Percentiles rank a stretch among this genome's conserved stretches.
These are phyloP conservation scores for Cryptosula pallasiana DNA, from an alignment of 2,888 invertebrate genomes.

Conservation along the genomic window DNA sequence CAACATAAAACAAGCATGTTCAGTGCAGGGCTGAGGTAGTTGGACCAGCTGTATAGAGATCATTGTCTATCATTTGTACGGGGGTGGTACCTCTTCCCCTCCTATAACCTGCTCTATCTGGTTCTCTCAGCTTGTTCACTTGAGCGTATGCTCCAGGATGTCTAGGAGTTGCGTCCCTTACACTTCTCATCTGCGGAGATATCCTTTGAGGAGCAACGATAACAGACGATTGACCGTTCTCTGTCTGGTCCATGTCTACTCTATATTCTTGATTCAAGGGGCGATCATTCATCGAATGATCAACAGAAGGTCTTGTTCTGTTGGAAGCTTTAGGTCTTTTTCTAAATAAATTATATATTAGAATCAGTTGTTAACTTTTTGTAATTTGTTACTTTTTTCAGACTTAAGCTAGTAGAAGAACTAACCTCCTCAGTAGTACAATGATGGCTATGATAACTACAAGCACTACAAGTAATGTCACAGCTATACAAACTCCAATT, in stretches of 20 bases:
- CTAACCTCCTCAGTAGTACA: background rate
- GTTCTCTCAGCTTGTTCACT: background rate
- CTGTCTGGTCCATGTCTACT: too few species aligned
- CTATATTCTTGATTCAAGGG: too few species aligned
- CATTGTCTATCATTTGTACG: background rate
- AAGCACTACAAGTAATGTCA: conserved; percentile 6
- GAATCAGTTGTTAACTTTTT: too few species aligned
- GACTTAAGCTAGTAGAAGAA: too few species aligned
- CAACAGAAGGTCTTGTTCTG: too few species aligned
- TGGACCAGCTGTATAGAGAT: background rate
- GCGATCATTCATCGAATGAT: too few species aligned
- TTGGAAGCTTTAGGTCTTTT: too few species aligned
- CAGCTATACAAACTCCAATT: conserved; percentile 11
- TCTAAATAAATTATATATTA: too few species aligned
- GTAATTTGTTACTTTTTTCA: too few species aligned
- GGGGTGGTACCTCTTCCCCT: background rate
- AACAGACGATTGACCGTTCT: background rate
- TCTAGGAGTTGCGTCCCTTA: background rate
- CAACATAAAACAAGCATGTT: too few species aligned
- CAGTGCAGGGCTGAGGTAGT: too few species aligned
- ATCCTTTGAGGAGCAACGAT: background rate
- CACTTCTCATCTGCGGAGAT: too few species aligned
- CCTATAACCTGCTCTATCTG: background rate
- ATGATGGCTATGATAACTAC: background rate
- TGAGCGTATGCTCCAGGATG: background rate